Evolutionary conservation across 2,888 invertebrate species (phyloP), one percentile per base, ranked within the genome.

Genomic region (Elysia crispata): DNA sequence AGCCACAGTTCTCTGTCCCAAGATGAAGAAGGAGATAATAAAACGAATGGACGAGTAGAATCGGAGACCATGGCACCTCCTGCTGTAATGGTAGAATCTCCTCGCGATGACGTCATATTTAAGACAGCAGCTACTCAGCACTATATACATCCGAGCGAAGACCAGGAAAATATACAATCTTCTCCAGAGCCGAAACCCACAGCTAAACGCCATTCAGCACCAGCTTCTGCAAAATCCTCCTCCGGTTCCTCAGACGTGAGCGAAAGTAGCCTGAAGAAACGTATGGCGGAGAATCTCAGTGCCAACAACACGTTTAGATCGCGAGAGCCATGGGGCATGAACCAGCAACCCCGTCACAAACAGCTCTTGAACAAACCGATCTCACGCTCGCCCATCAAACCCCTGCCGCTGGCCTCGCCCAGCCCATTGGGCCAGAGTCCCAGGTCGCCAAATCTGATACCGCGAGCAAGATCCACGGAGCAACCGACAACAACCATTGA

Each of bases 251-350:
- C 73, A 30, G 73, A 15, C 3, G 54, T 73, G 1, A 73, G 73
- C 30, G 73, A 73, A 23, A 73, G 73, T 20, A 73, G 73, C 30
- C 28, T 73, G 54, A 73, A 73, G 54, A 73, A 73, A 50, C 23
- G 73, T 1, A 73, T 73, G 54, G 73, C 49, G 13, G 73, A 73
- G 30, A 73, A 73, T 50, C n/a, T 73, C 1, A 25, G 25, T 1
- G 20, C 18, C 23, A 54, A 28, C n/a, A 50, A 49, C 11, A 1
- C 15, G 1, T 28, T 73, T 28, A 31, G 20, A 54, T 73, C 50
- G 11, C 23, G 73, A 15, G 23, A 60, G 6, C 23, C 60, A 23
- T 23, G 60, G 23, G 15, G 60, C 23, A 11, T 41, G 41, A 41
- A 41, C 41, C 41, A 41, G 5, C 41, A 41, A 41, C 41, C 41